Evolutionary conservation across 2,797 vertebrate genomes (phyloP), one percentile per base, ranked within the genome.

Genomic region (Oryzias sinensis): DNA sequence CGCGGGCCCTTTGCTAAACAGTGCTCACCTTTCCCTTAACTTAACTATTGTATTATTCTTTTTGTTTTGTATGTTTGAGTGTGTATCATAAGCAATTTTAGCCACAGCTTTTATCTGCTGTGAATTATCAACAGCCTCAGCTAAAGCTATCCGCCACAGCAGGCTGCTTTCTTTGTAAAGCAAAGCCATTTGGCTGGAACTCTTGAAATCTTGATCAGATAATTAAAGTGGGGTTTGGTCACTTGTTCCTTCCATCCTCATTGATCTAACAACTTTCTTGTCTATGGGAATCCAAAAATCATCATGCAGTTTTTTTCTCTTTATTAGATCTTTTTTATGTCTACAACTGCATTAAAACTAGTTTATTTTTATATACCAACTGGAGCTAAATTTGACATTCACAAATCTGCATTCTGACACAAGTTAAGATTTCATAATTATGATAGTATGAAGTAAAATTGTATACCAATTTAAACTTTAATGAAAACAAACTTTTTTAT

Each of bases 71-170:
- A 5, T 43, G 16, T n/a, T n/a, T 14, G 16, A 59, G 37, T 40
- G 56, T n/a, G n/a, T 65, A 65, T 61, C 56, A 66, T 5, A 43
- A 59, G 58, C 46, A 60, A 20, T 59, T 76, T 68, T 58, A 67
- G 56, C 68, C 57, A 14, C 53, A 59, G 70, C 64, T 73, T 72
- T 75, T 69, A 71, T 73, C 63, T 71, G 50, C 70, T 55, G 37
- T 4, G 3, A 49, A 55, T 63, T 43, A 65, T 22, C 41, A 18
- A 18, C 58, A 22, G 56, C 17, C 53, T 65, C 25, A 29, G 24
- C 54, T 49, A 4, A 53, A 65, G 49, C 59, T 25, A 49, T 72
- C 59, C 44, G 53, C 37, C 48, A 46, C 9, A 43, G 60, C 54
- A 42, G 42, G 22, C 20, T 1, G 20, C 8, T 46, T 37, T 64